Evolutionary conservation across 2,888 invertebrate genomes (phyloP), one percentile per base, ranked within the genome.

Genomic region (Agriotes lineatus): DNA sequence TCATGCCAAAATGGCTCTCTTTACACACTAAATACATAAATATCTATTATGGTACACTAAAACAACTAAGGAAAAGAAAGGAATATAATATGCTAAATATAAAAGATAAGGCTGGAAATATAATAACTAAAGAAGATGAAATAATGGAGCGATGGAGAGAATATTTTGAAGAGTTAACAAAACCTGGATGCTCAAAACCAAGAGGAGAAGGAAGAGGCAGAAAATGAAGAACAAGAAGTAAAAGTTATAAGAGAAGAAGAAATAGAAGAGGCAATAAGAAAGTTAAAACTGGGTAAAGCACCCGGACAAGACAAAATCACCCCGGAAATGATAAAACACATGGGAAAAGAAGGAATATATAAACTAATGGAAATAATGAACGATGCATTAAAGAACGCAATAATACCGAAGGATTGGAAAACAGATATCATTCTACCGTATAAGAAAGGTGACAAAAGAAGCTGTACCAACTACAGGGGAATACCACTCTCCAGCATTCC

Each of bases 21-120:
- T n/a, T n/a, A n/a, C n/a, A n/a, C n/a, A n/a, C n/a, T n/a, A n/a
- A n/a, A n/a, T n/a, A n/a, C n/a, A n/a, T n/a, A n/a, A n/a, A n/a
- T n/a, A n/a, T n/a, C n/a, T n/a, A n/a, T n/a, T n/a, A 56, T 56
- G 56, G 30, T 19, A 59, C 20, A 59, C 14, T 18, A 45, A n/a
- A n/a, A n/a, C n/a, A n/a, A n/a, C n/a, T n/a, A n/a, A n/a, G n/a
- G n/a, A n/a, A n/a, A n/a, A n/a, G 20, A 42, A 59, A 59, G 35
- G 4, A 37, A 59, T 37, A 44, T 59, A 59, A 35, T 14, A 33
- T 57, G 57, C 4, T 35, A 2, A 59, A 59, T 42, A 59, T 59
- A 44, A 59, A 59, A 35, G 20, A 44, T 59, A 59, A 59, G 35
- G 59, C 3, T n/a, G 44, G 44, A 16, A 44, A 44, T 14, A 44